Evolutionary conservation across 1,140 invertebrate genomes (phyloP).

Genomic region (Gonioctena quinquepunctata): DNA sequence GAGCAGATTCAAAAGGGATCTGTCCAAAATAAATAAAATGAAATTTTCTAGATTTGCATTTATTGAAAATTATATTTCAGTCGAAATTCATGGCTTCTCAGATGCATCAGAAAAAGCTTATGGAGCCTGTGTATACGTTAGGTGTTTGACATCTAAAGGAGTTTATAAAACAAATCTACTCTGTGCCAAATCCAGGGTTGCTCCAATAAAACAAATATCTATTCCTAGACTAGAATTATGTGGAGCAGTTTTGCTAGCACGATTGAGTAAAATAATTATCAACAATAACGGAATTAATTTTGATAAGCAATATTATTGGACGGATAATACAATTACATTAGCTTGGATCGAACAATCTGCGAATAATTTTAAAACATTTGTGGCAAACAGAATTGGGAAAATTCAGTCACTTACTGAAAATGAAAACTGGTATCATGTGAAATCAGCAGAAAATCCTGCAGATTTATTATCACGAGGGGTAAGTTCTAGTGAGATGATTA

Average conservation of each 20-base stretch:
- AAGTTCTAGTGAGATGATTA: constrained; percentile 21
- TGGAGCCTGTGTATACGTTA: constrained; percentile 10
- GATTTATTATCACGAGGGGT: constrained; percentile 55
- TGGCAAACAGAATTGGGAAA: constrained; percentile 20
- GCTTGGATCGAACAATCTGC: constrained; percentile 14
- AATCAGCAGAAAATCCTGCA: constrained; percentile 50
- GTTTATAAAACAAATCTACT: background rate
- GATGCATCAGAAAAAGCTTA: constrained; percentile 4
- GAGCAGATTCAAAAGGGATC: background rate
- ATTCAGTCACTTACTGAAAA: constrained; percentile 36
- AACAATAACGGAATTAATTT: background rate
- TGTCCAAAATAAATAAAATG: background rate
- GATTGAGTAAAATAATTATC: background rate
- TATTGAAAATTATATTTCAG: background rate
- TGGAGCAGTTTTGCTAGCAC: constrained; percentile 10
- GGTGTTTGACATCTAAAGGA: background rate
- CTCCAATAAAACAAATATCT: constrained; percentile 17
- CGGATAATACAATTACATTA: constrained; percentile 23
- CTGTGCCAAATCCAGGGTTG: constrained; percentile 15
- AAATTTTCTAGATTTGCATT: background rate
- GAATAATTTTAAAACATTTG: constrained; percentile 4
- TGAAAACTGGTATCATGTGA: constrained; percentile 48
- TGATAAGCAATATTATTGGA: too few relatives aligned
- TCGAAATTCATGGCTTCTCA: constrained; percentile 18
- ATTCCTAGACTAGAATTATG: constrained; percentile 17